Evolutionary conservation across 2,888 invertebrate genomes (phyloP).

Genomic region (Erannis defoliaria): DNA sequence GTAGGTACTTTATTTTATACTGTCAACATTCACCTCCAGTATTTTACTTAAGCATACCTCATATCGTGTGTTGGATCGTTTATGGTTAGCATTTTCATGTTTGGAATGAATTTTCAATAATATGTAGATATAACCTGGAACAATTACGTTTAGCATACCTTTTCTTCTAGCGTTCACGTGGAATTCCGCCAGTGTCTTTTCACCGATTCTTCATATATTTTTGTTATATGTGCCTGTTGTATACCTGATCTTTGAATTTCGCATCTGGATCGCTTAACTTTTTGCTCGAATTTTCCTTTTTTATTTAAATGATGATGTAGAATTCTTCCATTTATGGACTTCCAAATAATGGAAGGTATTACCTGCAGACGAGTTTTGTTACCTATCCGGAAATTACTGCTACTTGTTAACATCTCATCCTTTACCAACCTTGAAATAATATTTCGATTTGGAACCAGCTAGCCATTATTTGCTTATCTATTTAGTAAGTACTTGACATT

Average conservation of each 20-base stretch:
- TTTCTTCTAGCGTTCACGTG: neutral
- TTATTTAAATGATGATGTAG: no score
- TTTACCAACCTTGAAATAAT: no score
- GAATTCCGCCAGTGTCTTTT: neutral
- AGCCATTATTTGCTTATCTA: neutral
- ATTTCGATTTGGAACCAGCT: no score
- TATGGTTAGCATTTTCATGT: neutral
- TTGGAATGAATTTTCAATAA: neutral
- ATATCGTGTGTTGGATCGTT: neutral
- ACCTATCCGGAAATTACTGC: no score
- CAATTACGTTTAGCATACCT: slow-evolving; percentile 11
- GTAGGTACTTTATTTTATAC: neutral
- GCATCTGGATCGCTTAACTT: no score
- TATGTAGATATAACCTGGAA: slow-evolving; percentile 2
- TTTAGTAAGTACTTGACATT: no score
- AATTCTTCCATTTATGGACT: no score
- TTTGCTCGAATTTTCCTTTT: no score
- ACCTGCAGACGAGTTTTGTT: no score
- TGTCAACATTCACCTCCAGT: neutral
- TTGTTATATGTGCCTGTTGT: neutral
- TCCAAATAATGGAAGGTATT: no score
- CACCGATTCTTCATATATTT: neutral
- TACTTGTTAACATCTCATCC: no score
- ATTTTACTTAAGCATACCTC: neutral
- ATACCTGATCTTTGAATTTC: no score